Percentiles rank a stretch among this genome's conserved stretches.
Conservation (phyloP, 2,113 vertebrate species). For the Astur gentilis region DNA sequence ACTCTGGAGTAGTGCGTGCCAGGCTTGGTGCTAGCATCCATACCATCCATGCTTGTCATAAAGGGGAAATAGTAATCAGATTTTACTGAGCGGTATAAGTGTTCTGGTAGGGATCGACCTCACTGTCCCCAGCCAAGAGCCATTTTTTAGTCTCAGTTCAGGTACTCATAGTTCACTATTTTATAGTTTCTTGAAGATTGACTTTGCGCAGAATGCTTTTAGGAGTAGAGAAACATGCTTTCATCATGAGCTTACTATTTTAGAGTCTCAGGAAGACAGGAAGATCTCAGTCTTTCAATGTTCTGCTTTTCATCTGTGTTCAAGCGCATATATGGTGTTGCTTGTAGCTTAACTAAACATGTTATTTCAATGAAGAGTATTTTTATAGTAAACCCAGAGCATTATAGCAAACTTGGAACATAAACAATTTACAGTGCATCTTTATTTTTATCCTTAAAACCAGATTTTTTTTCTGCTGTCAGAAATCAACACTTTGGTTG, state of each 20-base stretch:
- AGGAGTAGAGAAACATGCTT: neutral
- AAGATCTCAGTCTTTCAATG: neutral
- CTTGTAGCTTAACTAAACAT: neutral
- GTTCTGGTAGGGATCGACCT: neutral
- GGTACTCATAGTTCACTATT: neutral
- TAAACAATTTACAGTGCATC: neutral
- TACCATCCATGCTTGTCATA: neutral
- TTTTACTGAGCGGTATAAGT: neutral
- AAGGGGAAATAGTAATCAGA: neutral
- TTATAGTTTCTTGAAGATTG: neutral
- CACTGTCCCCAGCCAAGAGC: neutral
- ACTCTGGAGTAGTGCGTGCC: neutral
- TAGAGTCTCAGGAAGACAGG: neutral
- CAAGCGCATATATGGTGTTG: neutral
- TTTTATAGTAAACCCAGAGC: neutral
- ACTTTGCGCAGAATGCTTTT: neutral
- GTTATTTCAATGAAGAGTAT: neutral
- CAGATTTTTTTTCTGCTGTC: neutral
- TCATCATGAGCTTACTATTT: neutral
- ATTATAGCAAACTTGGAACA: neutral
- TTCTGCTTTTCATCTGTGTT: neutral
- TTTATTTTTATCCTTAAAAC: neutral
- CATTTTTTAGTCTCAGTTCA: neutral
- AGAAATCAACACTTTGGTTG: neutral
- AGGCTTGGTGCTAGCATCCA: neutral